A percentile compares a stretch with the other conserved stretches of the same genome.
Evolutionary conservation across 2,797 vertebrate species (phyloP).

Genomic region (Rhinella marina): DNA sequence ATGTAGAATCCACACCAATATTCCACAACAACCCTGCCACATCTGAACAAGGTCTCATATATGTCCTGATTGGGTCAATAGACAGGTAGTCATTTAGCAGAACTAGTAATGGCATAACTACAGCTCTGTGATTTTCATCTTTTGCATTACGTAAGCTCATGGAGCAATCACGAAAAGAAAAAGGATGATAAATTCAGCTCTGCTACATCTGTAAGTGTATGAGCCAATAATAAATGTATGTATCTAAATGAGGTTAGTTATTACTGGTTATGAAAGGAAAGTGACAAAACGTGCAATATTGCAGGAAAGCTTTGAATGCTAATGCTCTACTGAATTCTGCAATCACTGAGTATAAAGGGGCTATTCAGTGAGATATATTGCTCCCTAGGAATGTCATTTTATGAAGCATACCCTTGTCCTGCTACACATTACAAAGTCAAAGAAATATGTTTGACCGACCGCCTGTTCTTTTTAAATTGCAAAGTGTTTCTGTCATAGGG

Average conservation of each 20-base stretch:
- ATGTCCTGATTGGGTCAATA: neutral
- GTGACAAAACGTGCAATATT: neutral
- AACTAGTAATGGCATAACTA: neutral
- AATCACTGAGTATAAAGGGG: slow-evolving; percentile 25
- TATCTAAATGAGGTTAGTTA: neutral
- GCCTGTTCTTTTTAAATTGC: slow-evolving; percentile 45
- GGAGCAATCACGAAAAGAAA: neutral
- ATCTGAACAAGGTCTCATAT: too few species aligned
- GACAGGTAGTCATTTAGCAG: neutral
- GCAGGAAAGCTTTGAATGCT: neutral
- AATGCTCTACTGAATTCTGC: slow-evolving; percentile 27
- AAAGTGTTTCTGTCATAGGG: slow-evolving; percentile 46
- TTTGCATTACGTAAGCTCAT: neutral
- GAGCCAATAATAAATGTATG: neutral
- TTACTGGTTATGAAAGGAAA: slow-evolving; percentile 1
- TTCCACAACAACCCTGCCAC: neutral
- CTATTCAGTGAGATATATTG: slow-evolving; percentile 47
- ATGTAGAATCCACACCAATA: neutral
- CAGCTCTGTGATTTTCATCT: neutral
- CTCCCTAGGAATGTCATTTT: slow-evolving; percentile 39
- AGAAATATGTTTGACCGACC: slow-evolving; percentile 39
- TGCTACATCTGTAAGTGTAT: neutral
- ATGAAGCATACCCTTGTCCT: slow-evolving; percentile 46
- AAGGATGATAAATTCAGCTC: neutral
- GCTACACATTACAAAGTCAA: slow-evolving; percentile 57